Conservation (phyloP, 2,113 vertebrate genomes). For the Vireo altiloquus region DNA sequence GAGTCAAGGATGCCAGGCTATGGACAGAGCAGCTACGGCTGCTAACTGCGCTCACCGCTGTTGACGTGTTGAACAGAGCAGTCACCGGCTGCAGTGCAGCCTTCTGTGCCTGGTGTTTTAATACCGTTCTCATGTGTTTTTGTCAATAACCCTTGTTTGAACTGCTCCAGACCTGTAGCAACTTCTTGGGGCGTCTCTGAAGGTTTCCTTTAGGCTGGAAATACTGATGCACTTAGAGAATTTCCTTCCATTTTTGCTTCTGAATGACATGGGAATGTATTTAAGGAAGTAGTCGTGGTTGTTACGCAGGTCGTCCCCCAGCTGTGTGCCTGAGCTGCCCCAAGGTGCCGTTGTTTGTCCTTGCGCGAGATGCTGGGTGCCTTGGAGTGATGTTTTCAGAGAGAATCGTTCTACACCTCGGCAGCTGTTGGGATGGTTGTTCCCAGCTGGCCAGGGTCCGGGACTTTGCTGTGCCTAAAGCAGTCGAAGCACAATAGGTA, state of each 20-base stretch:
- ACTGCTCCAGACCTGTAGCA: not conserved
- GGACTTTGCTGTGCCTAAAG: not conserved
- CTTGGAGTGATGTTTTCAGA: not conserved
- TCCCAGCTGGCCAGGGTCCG: rapidly evolving
- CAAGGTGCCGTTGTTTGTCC: not conserved
- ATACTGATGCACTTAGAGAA: not conserved
- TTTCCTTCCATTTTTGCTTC: not conserved
- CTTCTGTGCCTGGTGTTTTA: not conserved
- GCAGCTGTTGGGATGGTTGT: not conserved
- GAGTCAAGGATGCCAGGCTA: not conserved
- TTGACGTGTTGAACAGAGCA: not conserved
- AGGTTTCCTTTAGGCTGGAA: not conserved
- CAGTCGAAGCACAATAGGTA: not conserved
- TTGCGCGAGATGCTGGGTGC: not conserved
- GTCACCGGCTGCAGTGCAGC: not conserved
- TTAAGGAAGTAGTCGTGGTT: not conserved
- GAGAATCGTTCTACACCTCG: not conserved
- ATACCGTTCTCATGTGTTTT: not conserved
- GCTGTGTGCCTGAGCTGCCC: not conserved
- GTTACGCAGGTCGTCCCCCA: rapidly evolving
- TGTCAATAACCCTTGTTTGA: not conserved
- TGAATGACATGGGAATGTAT: rapidly evolving
- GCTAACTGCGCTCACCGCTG: rapidly evolving
- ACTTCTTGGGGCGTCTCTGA: not conserved
- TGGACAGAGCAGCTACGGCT: not conserved